phyloP scores from a whole-genome alignment of 2,797 vertebrate genomes.

The Enteromius mattozi region DNA sequence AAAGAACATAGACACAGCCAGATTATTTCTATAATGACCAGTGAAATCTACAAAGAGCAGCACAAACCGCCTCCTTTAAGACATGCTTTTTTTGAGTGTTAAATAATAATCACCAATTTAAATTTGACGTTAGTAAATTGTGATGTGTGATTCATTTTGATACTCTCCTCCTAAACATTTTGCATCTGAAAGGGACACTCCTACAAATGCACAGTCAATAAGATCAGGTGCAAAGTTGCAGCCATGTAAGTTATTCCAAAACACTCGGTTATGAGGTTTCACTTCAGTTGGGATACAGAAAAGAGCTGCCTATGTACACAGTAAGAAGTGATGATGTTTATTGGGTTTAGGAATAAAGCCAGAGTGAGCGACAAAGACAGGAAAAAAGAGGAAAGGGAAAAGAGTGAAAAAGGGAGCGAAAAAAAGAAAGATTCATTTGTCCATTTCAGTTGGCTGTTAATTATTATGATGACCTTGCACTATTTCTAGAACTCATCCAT shows the following conservation, averaged over 20 bases:
- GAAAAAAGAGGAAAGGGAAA: constrained; percentile 8
- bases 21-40: too few species aligned
- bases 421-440: constrained; percentile 40
- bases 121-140: too few species aligned
- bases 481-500: constrained; percentile 68
- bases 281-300: neutral
- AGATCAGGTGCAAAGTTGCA: too few species aligned
- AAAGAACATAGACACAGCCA: too few species aligned
- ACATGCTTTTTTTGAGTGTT: too few species aligned
- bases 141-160: too few species aligned
- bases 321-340: neutral
- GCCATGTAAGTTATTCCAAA: neutral
- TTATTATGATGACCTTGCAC: constrained; percentile 78
- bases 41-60: too few species aligned
- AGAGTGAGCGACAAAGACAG: constrained; percentile 42
- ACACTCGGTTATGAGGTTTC: neutral
- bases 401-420: neutral
- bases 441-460: constrained; percentile 70
- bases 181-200: too few species aligned
- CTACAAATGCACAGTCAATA: too few species aligned
- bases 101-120: too few species aligned
- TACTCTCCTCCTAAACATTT: too few species aligned
- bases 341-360: constrained; percentile 41
- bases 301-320: neutral
- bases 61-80: too few species aligned